A percentile compares a stretch with the other conserved stretches of the same genome.
Evolutionary conservation across 2,113 vertebrate species (phyloP).

Genomic region (Zapus hudsonius): DNA sequence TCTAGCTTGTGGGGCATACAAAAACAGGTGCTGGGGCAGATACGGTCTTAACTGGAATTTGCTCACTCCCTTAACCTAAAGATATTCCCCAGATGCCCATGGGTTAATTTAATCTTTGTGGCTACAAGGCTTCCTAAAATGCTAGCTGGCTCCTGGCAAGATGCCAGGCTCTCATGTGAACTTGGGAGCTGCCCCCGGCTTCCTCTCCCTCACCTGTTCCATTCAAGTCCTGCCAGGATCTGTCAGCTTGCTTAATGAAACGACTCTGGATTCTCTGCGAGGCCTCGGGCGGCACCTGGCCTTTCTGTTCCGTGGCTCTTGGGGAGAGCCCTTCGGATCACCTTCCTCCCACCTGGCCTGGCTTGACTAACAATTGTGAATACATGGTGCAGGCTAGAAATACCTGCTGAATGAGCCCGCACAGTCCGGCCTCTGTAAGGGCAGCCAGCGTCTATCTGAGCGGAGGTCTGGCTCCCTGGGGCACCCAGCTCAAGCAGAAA

Average conservation of each 20-base stretch:
- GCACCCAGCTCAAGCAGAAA: neutral
- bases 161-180: neutral
- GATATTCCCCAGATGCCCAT: neutral
- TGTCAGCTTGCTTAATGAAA: constrained; percentile 25
- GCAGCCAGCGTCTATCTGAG: neutral
- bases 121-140: neutral
- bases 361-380: neutral
- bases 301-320: neutral
- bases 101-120: neutral
- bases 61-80: neutral
- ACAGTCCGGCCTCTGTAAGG: neutral
- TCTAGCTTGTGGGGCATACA: neutral
- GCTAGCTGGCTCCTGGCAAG: neutral
- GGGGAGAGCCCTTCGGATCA: neutral
- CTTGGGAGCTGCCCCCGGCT: neutral
- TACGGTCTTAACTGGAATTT: neutral
- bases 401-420: neutral
- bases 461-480: neutral
- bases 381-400: neutral
- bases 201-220: neutral
- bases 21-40: neutral
- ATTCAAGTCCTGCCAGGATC: constrained; percentile 21
- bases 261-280: neutral
- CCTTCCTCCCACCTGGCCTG: neutral
- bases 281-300: neutral